Base-by-base conservation (phyloP, 92 coral and sea anemone genomes). In the Umimayanthus chanpuru region DNA sequence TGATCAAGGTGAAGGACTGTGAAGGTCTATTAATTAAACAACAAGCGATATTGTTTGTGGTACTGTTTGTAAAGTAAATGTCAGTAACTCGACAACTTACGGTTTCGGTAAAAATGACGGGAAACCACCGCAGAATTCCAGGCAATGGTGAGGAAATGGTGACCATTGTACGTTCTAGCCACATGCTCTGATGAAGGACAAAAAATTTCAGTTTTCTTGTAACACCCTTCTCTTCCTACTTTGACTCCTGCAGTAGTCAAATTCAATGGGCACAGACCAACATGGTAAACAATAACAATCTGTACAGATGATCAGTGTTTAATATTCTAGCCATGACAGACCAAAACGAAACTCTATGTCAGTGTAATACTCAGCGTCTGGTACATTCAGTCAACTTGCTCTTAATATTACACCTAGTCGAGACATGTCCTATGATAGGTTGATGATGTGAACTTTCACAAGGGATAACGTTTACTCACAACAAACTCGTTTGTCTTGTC, bases 61-160 rank as follows among this genome's bases (percentile, higher is more conserved):
- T 32, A 32, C 5, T 14, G 85, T 6, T 66, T 66, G 68, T 14
- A 23, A 14, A 15, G 3, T 8, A 65, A 40, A 40, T 32, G 36
- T 32, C 36, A 32, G 36, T 32, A 18, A 28, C 7, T 23, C 53
- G 72, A 47, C 23, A 61, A 81, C 98, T 81, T 90, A 97, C 99
- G 81, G 92, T 96, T 50, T 97, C 87, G 6, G 98, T 92, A 6
- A 92, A 88, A 30, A 92, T 89, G 44, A 97, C 95, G 81, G 94
- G 98, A 92, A 94, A 95, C 98, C 97, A 95, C 71, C 94, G 91
- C 41, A 95, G 91, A 28, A 97, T 93, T 74, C 99, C 99, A 21
- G 99, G 99, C n/a, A 97, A 85, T 7, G 94, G 89, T 12, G 94
- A 53, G 79, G 92, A 92, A 78, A 90, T 93, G 30, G 89, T 89